phyloP scores from a whole-genome alignment of 2,113 vertebrate species.

The Notechis scutatus region DNA sequence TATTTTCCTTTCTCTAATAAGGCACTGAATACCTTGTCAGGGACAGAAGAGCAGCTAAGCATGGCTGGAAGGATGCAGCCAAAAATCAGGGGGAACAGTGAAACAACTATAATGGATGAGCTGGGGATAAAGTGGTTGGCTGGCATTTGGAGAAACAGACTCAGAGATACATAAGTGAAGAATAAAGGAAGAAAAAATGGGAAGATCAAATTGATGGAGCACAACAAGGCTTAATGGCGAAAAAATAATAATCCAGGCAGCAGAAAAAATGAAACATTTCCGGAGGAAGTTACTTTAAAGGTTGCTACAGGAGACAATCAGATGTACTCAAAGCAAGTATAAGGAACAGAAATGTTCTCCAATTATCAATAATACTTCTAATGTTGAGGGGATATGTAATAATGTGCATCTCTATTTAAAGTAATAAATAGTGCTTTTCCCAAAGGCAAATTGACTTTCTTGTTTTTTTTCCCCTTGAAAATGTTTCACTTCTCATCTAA shows the following conservation, averaged over 20 bases:
- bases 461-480: not conserved
- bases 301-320: not conserved
- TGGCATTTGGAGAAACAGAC: not conserved
- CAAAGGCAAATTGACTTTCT: not conserved
- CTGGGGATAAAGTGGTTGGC: not conserved
- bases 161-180: not conserved
- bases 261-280: not conserved
- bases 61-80: not conserved
- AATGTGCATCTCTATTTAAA: not conserved
- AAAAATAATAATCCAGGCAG: not conserved
- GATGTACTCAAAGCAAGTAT: not conserved
- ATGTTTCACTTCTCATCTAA: not conserved
- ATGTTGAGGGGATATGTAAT: not conserved
- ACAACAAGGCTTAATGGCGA: not conserved
- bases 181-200: not conserved
- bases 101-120: not conserved
- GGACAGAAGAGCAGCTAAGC: not conserved
- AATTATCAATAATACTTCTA: not conserved
- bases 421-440: not conserved
- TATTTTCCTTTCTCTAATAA: not conserved
- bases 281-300: not conserved
- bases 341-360: not conserved
- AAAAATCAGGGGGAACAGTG: not conserved
- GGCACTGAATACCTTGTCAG: not conserved
- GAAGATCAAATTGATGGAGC: not conserved